Conservation (phyloP, 2,113 vertebrate genomes). For the Hemiprocne comata region DNA sequence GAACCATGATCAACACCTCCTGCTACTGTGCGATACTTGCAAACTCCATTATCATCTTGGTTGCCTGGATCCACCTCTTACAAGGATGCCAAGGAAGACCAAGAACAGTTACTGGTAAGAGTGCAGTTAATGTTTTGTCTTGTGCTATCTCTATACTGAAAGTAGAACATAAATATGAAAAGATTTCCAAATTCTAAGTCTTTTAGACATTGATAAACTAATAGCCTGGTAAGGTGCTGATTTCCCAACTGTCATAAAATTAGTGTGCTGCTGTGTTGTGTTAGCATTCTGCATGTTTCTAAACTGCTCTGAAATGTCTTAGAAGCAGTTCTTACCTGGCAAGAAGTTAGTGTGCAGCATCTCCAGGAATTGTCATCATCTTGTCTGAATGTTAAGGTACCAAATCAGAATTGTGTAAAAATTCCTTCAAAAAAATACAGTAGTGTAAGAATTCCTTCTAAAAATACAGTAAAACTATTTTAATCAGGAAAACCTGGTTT, state of each 20-base stretch:
- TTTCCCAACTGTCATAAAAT: background rate
- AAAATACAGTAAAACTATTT: background rate
- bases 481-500: background rate
- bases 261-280: background rate
- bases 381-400: background rate
- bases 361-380: background rate
- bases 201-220: background rate
- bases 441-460: background rate
- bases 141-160: background rate
- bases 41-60: slow-evolving; percentile 98
- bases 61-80: slow-evolving; percentile 95
- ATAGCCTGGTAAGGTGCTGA: background rate
- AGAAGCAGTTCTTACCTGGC: background rate
- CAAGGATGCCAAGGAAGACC: slow-evolving; percentile 97
- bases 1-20: slow-evolving; percentile 96
- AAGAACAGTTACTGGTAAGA: slow-evolving; percentile 99
- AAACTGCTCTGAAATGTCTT: background rate
- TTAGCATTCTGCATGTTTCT: background rate
- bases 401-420: background rate
- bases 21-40: slow-evolving; percentile 95
- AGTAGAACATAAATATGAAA: background rate
- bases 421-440: background rate
- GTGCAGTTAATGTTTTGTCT: background rate
- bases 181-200: background rate
- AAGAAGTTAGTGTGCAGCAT: background rate